Evolutionary conservation across 2,797 vertebrate genomes (phyloP).

Genomic region (Manis javanica): DNA sequence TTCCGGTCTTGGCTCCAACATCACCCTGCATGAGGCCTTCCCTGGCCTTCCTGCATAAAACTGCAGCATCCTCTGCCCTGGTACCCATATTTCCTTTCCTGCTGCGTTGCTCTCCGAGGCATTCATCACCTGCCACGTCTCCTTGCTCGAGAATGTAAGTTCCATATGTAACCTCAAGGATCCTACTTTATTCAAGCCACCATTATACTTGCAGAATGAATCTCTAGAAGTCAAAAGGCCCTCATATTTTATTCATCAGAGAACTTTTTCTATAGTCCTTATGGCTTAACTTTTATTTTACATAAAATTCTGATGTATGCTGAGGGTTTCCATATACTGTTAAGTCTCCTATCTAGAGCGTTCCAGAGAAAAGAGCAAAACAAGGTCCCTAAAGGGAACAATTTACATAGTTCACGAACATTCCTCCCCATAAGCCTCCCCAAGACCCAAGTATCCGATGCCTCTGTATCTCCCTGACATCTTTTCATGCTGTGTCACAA

Average conservation of each 20-base stretch:
- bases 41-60: not conserved
- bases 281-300: not conserved
- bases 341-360: not conserved
- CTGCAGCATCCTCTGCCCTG: not conserved
- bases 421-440: not conserved
- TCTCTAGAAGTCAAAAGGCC: not conserved
- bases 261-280: not conserved
- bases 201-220: not conserved
- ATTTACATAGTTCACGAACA: not conserved
- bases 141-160: not conserved
- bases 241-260: not conserved
- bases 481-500: not conserved
- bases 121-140: not conserved
- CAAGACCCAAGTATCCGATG: too few relatives aligned
- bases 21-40: not conserved
- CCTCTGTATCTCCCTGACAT: not conserved
- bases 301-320: not conserved
- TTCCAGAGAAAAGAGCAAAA: not conserved
- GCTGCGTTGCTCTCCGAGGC: rapidly evolving
- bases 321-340: not conserved
- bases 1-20: not conserved
- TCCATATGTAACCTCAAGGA: not conserved
- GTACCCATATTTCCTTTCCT: not conserved
- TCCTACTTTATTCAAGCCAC: not conserved
- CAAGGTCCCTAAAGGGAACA: not conserved